phyloP scores from a whole-genome alignment of 2,113 vertebrate genomes.

The Chroicocephalus ridibundus region DNA sequence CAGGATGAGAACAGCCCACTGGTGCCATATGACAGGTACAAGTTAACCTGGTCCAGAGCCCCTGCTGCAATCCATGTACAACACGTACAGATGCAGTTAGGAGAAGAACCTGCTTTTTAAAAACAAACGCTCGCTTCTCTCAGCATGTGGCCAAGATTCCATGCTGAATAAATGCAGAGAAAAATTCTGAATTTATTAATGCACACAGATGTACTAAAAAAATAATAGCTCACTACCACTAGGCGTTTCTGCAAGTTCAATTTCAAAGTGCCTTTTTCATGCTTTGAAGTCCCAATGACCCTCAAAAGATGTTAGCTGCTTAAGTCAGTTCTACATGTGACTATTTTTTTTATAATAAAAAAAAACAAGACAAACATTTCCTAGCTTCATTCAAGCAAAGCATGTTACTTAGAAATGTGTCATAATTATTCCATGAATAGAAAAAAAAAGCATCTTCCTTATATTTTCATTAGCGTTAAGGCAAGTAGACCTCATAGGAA shows the following conservation, averaged over 20 bases:
- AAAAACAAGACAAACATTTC: background rate
- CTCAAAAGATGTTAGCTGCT: background rate
- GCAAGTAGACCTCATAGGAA: background rate
- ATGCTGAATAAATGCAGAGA: background rate
- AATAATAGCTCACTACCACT: background rate
- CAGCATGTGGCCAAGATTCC: background rate
- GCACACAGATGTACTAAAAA: background rate
- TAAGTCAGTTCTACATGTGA: background rate
- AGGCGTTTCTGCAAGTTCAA: background rate
- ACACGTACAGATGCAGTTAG: accelerated
- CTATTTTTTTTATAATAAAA: background rate
- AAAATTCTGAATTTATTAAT: background rate
- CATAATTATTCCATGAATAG: background rate
- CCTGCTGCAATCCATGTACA: background rate
- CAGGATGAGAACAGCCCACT: background rate
- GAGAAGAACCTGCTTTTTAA: background rate
- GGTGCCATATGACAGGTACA: background rate
- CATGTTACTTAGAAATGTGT: background rate
- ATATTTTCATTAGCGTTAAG: background rate
- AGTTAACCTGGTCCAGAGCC: background rate
- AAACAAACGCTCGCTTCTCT: background rate
- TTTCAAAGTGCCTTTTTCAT: background rate
- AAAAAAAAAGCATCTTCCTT: background rate
- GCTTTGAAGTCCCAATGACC: background rate
- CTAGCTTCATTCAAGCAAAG: background rate